These are phyloP conservation scores for Euwallacea similis DNA, from an alignment of 1,140 invertebrate species.

Conservation along the genomic window DNA sequence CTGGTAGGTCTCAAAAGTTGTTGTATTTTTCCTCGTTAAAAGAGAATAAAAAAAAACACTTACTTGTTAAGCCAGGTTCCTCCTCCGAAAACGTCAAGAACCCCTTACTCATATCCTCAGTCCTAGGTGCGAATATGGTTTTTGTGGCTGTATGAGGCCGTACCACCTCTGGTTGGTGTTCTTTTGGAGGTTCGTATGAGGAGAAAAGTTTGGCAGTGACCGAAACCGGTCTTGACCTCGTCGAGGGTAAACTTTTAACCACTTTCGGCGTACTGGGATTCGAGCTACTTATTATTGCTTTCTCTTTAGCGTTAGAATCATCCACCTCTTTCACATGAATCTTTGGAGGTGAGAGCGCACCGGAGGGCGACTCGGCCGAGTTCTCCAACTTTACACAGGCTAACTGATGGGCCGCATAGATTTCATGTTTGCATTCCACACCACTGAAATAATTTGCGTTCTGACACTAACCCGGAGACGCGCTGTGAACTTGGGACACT, in stretches of 20 bases:
- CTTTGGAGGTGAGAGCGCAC: slow-evolving; percentile 23
- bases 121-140: slow-evolving; percentile 80
- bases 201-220: slow-evolving; percentile 39
- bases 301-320: slow-evolving; percentile 13
- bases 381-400: slow-evolving; percentile 50
- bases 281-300: slow-evolving; percentile 2
- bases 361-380: slow-evolving; percentile 18
- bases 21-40: neutral
- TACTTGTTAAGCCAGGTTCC: slow-evolving; percentile 80
- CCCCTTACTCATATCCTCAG: slow-evolving; percentile 91
- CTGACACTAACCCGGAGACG: slow-evolving; percentile 9
- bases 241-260: slow-evolving; percentile 10
- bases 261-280: neutral
- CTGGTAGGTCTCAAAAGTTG: neutral
- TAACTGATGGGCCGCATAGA: slow-evolving; percentile 76
- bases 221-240: slow-evolving; percentile 46
- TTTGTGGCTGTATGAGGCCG: slow-evolving; percentile 68
- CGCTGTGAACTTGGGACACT: neutral
- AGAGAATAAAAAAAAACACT: slow-evolving; percentile 54
- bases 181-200: slow-evolving; percentile 14
- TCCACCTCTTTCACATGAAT: slow-evolving; percentile 30
- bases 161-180: slow-evolving; percentile 16
- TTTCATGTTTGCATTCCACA: slow-evolving; percentile 82
- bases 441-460: slow-evolving; percentile 66
- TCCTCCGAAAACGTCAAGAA: slow-evolving; percentile 87